Evolutionary conservation across 2,888 invertebrate genomes (phyloP).

Genomic region (Eledona agricola): DNA sequence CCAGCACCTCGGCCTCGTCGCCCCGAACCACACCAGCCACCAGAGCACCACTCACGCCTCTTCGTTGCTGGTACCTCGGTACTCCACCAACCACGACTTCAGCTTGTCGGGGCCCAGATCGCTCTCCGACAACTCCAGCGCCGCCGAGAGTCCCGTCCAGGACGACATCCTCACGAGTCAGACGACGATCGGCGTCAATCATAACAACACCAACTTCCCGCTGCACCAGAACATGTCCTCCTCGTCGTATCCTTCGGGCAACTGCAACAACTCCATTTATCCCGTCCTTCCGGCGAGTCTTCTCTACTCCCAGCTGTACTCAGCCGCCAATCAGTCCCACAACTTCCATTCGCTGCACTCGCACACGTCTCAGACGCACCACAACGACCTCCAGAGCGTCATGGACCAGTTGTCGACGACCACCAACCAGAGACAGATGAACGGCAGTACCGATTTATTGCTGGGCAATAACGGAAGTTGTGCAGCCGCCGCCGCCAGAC

Average conservation of each 20-base stretch:
- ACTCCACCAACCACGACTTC: slow-evolving; percentile 73
- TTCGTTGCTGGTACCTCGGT: slow-evolving; percentile 73
- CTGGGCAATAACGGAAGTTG: slow-evolving; percentile 69
- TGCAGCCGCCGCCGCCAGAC: slow-evolving; percentile 69
- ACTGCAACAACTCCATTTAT: slow-evolving; percentile 77
- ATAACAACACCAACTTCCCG: slow-evolving; percentile 69
- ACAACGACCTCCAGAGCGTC: slow-evolving; percentile 77
- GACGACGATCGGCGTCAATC: slow-evolving; percentile 45
- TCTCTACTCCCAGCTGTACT: slow-evolving; percentile 84
- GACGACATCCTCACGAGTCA: slow-evolving; percentile 76
- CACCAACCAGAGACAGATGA: slow-evolving; percentile 65
- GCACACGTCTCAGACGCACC: slow-evolving; percentile 66
- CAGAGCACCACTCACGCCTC: slow-evolving; percentile 59
- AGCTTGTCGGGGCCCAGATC: slow-evolving; percentile 77
- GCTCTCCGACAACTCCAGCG: slow-evolving; percentile 82
- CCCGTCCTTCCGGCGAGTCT: slow-evolving; percentile 84
- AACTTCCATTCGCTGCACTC: slow-evolving; percentile 74
- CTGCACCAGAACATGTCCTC: slow-evolving; percentile 63
- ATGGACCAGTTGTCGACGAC: slow-evolving; percentile 74
- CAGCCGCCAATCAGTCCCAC: slow-evolving; percentile 79
- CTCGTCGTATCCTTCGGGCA: slow-evolving; percentile 65
- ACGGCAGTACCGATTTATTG: slow-evolving; percentile 62
- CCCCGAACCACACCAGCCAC: slow-evolving; percentile 66
- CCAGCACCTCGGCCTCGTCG: slow-evolving; percentile 74
- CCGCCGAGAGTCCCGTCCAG: slow-evolving; percentile 84